Base-by-base conservation (phyloP, 2,113 vertebrate genomes). In the Empidonax traillii region DNA sequence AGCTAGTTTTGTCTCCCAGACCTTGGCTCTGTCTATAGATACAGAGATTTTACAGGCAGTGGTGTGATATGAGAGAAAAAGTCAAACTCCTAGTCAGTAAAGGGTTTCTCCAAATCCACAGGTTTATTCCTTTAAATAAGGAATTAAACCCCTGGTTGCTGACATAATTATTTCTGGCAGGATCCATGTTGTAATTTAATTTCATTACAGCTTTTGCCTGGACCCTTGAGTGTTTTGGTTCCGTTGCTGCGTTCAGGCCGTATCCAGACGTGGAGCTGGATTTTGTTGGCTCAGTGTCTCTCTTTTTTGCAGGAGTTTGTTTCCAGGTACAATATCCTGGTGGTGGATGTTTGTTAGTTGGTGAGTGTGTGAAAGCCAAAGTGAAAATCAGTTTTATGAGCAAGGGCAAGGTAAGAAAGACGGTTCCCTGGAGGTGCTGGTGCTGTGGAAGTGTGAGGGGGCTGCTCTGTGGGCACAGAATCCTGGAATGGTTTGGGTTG, bases 161-260 rank as follows among this genome's bases (percentile, higher is more conserved):
- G 15, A 71, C 39, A 52, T 71, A 51, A 84, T 92, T 84, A 33
- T 51, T 94, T 52, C 94, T 93, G 91, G 81, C 77, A 41, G 37
- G 91, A 41, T 65, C 59, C 6, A 0, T 37, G 5, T 41, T 4
- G 2, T 63, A 71, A 84, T 78, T 89, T 78, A 55, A 94, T 94
- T 94, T 91, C 35, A 16, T 59, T 83, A 9, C 35, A 3, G 49
- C 39, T 69, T 77, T 92, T 76, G 31, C 83, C 44, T 74, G 92
- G 30, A 10, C 75, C 87, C 76, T 72, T 18, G 56, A 19, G 55
- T 52, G 76, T 84, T 89, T 71, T 14, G 19, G 13, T 71, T 86
- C 52, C 44, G 8, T n/a, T 86, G 85, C 65, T 88, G 71, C 3
- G 1, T 35, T 71, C 67, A 52, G 81, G 24, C 80, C 1, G 0